Base-by-base conservation (phyloP, 1,140 invertebrate species). In the Drosophila ironensis region DNA sequence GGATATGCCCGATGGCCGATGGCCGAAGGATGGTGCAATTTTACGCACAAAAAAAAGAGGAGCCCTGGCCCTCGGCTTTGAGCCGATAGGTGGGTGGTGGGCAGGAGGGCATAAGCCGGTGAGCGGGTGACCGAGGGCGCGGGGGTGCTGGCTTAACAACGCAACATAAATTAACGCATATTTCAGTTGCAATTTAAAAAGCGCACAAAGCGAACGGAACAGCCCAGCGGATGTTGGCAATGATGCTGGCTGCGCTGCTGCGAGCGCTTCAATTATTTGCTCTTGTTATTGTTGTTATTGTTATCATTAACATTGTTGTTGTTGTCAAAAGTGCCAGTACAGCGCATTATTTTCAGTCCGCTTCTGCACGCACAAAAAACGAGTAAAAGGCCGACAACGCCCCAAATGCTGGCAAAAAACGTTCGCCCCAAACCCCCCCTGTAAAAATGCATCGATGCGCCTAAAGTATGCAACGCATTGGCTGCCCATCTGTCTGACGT, bases 131-230 rank as follows among this genome's bases (percentile, higher is more conserved):
- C n/a, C 3, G 11, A n/a, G 17, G 14, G 27, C 11, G n/a, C 33
- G 11, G 47, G 51, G 28, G 20, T 50, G 71, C 52, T 45, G 60
- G 72, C 73, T 86, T 87, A 87, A 87, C 80, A 86, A 75, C 80
- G 76, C 60, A 86, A 81, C 81, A 87, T 86, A 86, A 81, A 87
- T 87, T 82, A 82, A 82, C 77, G 81, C 76, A 87, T 82, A 87
- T 82, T 82, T 87, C 77, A 73, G 82, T 57, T 81, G 75, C 71
- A 80, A 82, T 84, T 84, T 77, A 84, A 84, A 72, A 73, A 68
- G 72, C 64, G 73, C 72, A 82, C 73, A 76, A 81, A 76, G 75
- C 76, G 74, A 78, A 67, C 59, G 52, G 50, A 60, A 54, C 78
- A 64, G 64, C n/a, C n/a, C 63, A 52, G 38, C 24, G 51, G 72